A percentile compares a stretch with the other conserved stretches of the same genome.
phyloP scores from a whole-genome alignment of 2,113 vertebrate genomes.

The Shinisaurus crocodilurus region DNA sequence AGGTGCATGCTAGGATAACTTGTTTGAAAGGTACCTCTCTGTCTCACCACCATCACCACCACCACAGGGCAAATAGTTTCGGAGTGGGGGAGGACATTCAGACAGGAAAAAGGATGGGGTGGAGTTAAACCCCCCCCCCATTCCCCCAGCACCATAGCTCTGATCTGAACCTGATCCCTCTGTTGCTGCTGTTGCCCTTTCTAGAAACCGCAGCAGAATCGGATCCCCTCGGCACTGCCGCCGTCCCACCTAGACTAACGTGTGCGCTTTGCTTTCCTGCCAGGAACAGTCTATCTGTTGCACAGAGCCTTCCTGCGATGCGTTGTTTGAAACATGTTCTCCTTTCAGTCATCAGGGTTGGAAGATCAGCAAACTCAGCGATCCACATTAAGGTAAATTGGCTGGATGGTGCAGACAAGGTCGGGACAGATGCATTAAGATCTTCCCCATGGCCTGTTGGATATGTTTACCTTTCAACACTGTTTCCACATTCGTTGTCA shows the following conservation, averaged over 20 bases:
- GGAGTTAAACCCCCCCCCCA: background rate
- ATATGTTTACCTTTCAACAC: background rate
- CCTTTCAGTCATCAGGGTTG: background rate
- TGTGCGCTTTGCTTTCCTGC: constrained; percentile 29
- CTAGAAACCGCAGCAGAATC: background rate
- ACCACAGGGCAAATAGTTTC: too few species aligned
- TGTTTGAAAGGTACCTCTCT: background rate
- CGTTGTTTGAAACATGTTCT: constrained; percentile 35
- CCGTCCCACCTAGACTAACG: too few species aligned
- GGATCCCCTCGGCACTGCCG: background rate
- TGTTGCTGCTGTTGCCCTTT: background rate
- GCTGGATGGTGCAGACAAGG: background rate
- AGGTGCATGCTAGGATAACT: background rate
- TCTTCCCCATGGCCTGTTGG: fast-evolving
- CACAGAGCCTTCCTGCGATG: constrained; percentile 36
- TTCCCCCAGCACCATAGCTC: background rate
- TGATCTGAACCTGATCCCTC: background rate
- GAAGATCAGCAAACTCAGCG: constrained; percentile 10
- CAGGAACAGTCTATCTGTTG: constrained; percentile 55
- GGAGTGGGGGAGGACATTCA: background rate
- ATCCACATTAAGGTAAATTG: constrained; percentile 22
- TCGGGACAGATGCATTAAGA: constrained; percentile 11
- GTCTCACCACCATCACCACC: too few species aligned
- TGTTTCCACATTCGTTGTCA: background rate
- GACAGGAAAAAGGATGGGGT: background rate